Base-by-base conservation (phyloP, 2,888 invertebrate species). In the Thymelicus acteon region DNA sequence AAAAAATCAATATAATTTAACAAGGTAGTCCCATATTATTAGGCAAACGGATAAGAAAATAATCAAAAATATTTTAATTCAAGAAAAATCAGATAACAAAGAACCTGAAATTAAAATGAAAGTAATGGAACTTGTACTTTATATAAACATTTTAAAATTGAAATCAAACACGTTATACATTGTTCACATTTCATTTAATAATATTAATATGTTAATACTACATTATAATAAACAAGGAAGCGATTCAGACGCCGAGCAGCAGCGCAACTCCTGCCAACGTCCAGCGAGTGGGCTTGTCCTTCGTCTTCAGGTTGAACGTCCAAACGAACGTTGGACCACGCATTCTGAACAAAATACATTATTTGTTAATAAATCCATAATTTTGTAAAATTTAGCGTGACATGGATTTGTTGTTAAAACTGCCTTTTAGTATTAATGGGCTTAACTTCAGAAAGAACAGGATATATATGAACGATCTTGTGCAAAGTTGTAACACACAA, bases 321-420 rank as follows among this genome's bases (percentile, higher is more conserved):
- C 98, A 99, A 12, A 99, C 98, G 83, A 96, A 99, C 0, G 98
- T 99, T 0, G 97, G 97, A 0, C 98, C 99, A 67, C 99, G 95
- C 85, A 95, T 95, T 77, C 96, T 95, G 83, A 5, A 77, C 78
- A 72, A 60, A 74, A 72, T 69, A 74, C 12, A 54, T n/a, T 15
- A 13, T 19, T 19, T 52, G 31, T 48, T 2, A n/a, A 39, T 39
- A 39, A 39, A 2, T 19, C 19, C 39, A 39, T 39, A 39, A 39
- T 39, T 7, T 39, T 44, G 8, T 44, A 7, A 7, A 44, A 10
- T 44, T 7, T 39, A 2, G 7, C 39, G 7, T 1, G 39, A 7
- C 39, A 40, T 44, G 4, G 3, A 44, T 44, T 44, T 44, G 0
- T 44, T 44, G 12, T 44, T 44, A 44, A 7, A 44, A 8, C 7